Evolutionary conservation across 2,888 invertebrate species (phyloP), one percentile per base, ranked within the genome.

Genomic region (Choristoneura rosaceana): DNA sequence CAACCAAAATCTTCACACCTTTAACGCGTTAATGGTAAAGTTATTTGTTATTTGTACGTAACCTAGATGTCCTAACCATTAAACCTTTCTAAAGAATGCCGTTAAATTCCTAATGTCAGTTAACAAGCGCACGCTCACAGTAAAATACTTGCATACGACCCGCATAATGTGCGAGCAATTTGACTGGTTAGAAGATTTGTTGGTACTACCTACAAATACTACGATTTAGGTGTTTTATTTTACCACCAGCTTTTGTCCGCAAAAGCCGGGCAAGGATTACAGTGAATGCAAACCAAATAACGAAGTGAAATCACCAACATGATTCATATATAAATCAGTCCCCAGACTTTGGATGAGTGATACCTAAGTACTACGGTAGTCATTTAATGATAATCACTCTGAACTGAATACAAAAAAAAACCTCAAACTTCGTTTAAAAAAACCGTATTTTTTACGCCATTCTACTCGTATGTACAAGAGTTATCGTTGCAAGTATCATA

Each of bases 41-140:
- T 43, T 70, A 50, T 50, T 59, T 52, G 65, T 61, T 66, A 52
- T 52, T 61, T 61, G 61, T 66, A 47, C 66, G 55, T 38, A 62
- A 67, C 71, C 71, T 62, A 67, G 62, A 67, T 71, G 58, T 14
- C 55, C 17, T 62, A 62, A 45, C 67, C 62, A 71, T 71, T 71
- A 67, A 58, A 66, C 52, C 14, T 67, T 71, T 67, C 62, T 58
- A 58, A 58, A 67, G 62, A 67, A 71, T 47, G 47, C 47, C 62
- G 67, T 71, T 67, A 62, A 71, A 58, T 67, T 45, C 62, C 38
- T 38, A 50, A 55, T 55, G 55, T 62, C 55, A 67, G 33, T 61
- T 59, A 7, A 38, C 60, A 66, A 61, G 17, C 45, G 45, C 33
- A 17, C 45, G 43, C 61, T 25, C 25, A 25, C 4, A 38, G 38